Evolutionary conservation across 2,113 vertebrate genomes (phyloP).

Genomic region (Macheiramphus alcinus): DNA sequence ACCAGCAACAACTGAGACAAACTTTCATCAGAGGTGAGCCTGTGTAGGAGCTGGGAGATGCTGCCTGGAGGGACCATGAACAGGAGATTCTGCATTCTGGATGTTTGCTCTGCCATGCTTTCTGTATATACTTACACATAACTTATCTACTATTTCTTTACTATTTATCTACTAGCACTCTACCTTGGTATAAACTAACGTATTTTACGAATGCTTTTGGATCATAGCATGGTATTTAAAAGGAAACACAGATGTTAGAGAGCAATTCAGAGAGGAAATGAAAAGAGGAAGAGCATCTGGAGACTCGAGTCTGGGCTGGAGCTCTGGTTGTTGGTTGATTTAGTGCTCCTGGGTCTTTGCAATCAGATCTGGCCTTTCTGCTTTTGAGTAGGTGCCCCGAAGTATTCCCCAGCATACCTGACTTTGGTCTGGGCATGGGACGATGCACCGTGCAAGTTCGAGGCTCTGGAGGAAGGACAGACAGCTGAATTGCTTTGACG

Average conservation of each 20-base stretch:
- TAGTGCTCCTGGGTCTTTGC: slow-evolving; percentile 13
- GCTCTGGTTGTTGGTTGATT: slow-evolving; percentile 54
- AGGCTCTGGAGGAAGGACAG: background rate
- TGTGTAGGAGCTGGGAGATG: background rate
- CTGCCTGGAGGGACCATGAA: background rate
- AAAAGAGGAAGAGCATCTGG: slow-evolving; percentile 65
- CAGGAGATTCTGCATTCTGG: background rate
- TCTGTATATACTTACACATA: background rate
- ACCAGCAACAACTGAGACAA: background rate
- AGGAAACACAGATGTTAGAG: slow-evolving; percentile 57
- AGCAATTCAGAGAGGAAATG: slow-evolving; percentile 60
- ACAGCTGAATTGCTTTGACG: background rate
- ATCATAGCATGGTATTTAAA: slow-evolving; percentile 8
- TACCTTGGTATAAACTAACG: background rate
- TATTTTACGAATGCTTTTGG: slow-evolving; percentile 36
- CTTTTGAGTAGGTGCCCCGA: slow-evolving; percentile 7
- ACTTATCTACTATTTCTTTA: background rate
- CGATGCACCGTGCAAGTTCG: accelerated
- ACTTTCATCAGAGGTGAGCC: background rate
- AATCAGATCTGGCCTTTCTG: slow-evolving; percentile 9
- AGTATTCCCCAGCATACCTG: background rate
- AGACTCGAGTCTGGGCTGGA: slow-evolving; percentile 21
- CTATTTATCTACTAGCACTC: background rate
- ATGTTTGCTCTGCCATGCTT: background rate
- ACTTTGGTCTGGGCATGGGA: background rate